Conservation (phyloP, 2,888 invertebrate genomes). For the Coleophora deauratella region DNA sequence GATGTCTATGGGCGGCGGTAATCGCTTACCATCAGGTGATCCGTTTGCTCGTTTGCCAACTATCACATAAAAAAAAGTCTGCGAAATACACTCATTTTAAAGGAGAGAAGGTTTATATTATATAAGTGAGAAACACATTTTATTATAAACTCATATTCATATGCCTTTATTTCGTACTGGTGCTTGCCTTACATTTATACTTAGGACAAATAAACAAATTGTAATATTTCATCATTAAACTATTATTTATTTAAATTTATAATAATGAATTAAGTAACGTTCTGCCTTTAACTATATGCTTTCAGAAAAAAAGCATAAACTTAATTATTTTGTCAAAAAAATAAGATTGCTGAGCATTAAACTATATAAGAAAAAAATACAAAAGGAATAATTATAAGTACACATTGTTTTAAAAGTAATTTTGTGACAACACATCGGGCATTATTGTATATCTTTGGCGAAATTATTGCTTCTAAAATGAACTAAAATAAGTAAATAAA, state of each 20-base stretch:
- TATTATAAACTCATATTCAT: conserved; percentile 69
- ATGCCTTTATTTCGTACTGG: conserved; percentile 74
- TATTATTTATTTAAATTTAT: conserved; percentile 22
- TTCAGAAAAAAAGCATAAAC: conserved; percentile 47
- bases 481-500: not conserved
- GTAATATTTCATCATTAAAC: conserved; percentile 31
- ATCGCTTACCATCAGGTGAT: too few species aligned
- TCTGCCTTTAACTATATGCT: conserved; percentile 62
- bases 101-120: too few species aligned
- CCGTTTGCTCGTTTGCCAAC: too few species aligned
- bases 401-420: too few species aligned
- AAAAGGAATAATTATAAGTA: too few species aligned
- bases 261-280: conserved; percentile 39
- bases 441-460: conserved; percentile 46
- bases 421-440: not conserved
- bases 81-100: too few species aligned
- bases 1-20: too few species aligned
- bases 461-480: conserved; percentile 43
- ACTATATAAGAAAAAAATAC: too few species aligned
- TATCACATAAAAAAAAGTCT: too few species aligned
- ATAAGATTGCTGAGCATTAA: too few species aligned
- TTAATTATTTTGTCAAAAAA: too few species aligned
- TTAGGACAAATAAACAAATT: conserved; percentile 59
- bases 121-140: too few species aligned
- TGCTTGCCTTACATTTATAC: conserved; percentile 69